Conservation (phyloP, 53 echinoderm and acorn worm species). For the Crossaster papposus region DNA sequence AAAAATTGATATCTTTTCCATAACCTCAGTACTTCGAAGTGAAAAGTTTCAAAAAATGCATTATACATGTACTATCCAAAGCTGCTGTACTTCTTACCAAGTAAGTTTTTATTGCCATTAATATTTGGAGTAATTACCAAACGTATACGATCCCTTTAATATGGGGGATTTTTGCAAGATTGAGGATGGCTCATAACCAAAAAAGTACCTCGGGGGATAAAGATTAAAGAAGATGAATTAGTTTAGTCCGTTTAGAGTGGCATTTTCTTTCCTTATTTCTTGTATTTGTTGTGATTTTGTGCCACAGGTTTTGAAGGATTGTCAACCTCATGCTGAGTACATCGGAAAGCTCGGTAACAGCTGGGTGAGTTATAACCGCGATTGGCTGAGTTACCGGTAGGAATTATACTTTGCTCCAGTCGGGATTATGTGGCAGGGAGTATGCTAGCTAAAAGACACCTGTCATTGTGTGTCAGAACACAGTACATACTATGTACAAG, state of each 20-base stretch:
- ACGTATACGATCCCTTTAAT: no score
- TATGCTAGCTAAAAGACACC: not conserved
- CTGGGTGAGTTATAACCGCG: conserved; percentile 80
- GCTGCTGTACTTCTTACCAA: no score
- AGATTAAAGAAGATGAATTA: no score
- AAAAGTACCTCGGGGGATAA: no score
- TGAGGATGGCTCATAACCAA: no score
- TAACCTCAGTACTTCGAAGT: no score
- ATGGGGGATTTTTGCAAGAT: no score
- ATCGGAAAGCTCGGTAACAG: conserved; percentile 74
- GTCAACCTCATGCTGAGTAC: conserved; percentile 64
- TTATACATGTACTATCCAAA: no score
- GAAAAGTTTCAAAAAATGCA: no score
- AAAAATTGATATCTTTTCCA: no score
- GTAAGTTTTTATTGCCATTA: no score
- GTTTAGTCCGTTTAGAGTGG: not conserved
- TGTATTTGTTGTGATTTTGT: not conserved
- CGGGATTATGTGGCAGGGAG: not conserved
- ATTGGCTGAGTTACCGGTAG: not conserved
- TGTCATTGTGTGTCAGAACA: not conserved
- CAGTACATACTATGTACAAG: not conserved
- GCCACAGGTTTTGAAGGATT: conserved; percentile 74
- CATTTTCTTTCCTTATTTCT: not conserved
- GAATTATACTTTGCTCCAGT: not conserved
- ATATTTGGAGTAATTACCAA: no score